Percentiles rank a stretch among this genome's conserved stretches.
Conservation (phyloP, 2,113 vertebrate genomes). For the Chlamydotis undulata region DNA sequence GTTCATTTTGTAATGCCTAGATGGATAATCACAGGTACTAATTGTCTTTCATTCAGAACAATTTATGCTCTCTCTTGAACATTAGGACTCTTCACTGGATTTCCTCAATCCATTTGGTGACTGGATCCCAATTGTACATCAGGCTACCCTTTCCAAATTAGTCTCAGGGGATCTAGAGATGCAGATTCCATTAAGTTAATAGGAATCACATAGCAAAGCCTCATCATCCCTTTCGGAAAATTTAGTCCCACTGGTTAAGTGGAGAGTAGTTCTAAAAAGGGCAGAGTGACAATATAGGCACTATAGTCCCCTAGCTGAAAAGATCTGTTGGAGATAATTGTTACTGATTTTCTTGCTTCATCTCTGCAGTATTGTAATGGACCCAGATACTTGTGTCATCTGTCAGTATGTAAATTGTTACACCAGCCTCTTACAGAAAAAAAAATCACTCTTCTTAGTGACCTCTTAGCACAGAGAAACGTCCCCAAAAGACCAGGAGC, state of each 20-base stretch:
- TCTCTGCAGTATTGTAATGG: background rate
- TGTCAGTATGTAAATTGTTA: background rate
- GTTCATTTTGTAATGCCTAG: slow-evolving; percentile 13
- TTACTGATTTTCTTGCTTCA: background rate
- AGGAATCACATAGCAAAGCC: background rate
- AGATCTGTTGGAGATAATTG: background rate
- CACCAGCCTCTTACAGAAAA: background rate
- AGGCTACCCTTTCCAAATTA: slow-evolving; percentile 36
- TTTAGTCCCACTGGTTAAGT: background rate
- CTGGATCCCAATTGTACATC: slow-evolving; percentile 39
- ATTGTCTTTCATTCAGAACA: slow-evolving; percentile 37
- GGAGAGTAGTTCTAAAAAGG: background rate
- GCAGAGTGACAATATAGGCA: background rate
- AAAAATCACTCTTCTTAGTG: background rate
- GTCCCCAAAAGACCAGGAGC: background rate
- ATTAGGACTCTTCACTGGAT: slow-evolving; percentile 28
- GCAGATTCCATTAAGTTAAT: slow-evolving; percentile 49
- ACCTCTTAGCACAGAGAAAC: background rate
- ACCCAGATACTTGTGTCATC: background rate
- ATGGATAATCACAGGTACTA: slow-evolving; percentile 42
- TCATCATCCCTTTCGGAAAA: background rate
- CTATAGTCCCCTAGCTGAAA: background rate
- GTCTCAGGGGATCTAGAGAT: background rate
- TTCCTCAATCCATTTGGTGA: slow-evolving; percentile 41
- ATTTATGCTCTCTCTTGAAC: slow-evolving; percentile 37